Percentiles rank a stretch among this genome's conserved stretches.
Evolutionary conservation across 2,888 invertebrate genomes (phyloP).

Genomic region (Drosophila borealis): DNA sequence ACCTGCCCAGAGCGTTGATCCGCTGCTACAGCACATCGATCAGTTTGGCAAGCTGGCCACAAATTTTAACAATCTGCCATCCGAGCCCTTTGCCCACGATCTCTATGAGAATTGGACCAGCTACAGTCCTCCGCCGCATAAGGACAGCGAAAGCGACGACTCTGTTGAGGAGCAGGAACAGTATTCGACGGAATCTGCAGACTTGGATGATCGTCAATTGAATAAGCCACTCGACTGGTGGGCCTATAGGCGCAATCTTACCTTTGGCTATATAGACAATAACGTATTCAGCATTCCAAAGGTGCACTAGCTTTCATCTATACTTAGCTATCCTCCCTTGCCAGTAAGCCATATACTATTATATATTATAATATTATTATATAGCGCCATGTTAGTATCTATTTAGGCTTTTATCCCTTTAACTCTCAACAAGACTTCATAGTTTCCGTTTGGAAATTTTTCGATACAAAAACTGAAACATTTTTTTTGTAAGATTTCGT

Average conservation of each 20-base stretch:
- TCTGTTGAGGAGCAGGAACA: slow-evolving; percentile 72
- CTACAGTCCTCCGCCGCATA: slow-evolving; percentile 63
- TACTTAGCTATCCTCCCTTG: slow-evolving; percentile 47
- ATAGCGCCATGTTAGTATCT: neutral
- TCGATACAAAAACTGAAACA: no score
- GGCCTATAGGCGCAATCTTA: slow-evolving; percentile 80
- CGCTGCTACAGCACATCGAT: slow-evolving; percentile 81
- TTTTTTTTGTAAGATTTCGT: no score
- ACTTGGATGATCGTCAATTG: slow-evolving; percentile 28
- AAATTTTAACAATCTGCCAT: slow-evolving; percentile 81
- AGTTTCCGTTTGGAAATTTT: no score
- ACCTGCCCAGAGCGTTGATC: slow-evolving; percentile 67
- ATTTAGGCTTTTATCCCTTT: neutral
- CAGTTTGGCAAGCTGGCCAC: slow-evolving; percentile 83
- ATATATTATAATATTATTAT: no score
- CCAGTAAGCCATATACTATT: slow-evolving; percentile 35
- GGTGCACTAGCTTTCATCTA: slow-evolving; percentile 39
- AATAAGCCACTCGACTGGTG: slow-evolving; percentile 60
- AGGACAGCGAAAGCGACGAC: slow-evolving; percentile 47
- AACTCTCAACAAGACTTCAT: neutral
- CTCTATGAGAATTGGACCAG: slow-evolving; percentile 82
- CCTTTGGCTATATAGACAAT: slow-evolving; percentile 80
- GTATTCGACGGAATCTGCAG: slow-evolving; percentile 43
- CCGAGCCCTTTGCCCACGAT: slow-evolving; percentile 70
- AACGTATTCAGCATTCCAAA: slow-evolving; percentile 78